phyloP scores from a whole-genome alignment of 2,888 invertebrate genomes.

The Eilema griseolum region DNA sequence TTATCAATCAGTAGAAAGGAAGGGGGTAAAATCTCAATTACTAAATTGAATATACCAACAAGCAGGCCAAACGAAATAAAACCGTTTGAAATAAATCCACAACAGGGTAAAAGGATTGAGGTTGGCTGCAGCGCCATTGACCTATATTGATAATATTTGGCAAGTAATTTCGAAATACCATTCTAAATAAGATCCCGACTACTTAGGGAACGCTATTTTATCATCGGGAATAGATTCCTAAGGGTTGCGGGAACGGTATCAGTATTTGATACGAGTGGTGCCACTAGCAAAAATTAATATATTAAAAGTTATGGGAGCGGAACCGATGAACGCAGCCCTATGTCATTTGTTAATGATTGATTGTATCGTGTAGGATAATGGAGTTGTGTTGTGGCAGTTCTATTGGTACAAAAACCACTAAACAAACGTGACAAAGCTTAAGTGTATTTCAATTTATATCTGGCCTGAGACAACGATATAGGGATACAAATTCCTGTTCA shows the following conservation, averaged over 20 bases:
- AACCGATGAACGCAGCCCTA: neutral
- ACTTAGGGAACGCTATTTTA: neutral
- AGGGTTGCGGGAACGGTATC: neutral
- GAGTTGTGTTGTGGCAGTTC: neutral
- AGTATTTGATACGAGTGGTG: neutral
- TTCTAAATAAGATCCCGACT: no score
- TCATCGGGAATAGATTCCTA: neutral
- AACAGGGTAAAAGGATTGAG: no score
- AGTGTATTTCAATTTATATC: neutral
- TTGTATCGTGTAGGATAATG: neutral
- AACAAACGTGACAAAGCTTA: neutral
- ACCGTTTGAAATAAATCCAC: no score
- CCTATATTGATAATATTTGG: no score
- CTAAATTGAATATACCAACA: no score
- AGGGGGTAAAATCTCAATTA: no score
- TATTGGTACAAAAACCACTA: conserved; percentile 4
- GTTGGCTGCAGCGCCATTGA: no score
- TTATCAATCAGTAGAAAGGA: no score
- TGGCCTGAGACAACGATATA: neutral
- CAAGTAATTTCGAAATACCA: no score
- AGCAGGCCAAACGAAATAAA: no score
- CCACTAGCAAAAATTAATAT: neutral
- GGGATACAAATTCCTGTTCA: no score
- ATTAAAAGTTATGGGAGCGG: neutral
- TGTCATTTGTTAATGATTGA: neutral